Base-by-base conservation (phyloP, 1,140 invertebrate species). In the Aphaenogaster floridana region DNA sequence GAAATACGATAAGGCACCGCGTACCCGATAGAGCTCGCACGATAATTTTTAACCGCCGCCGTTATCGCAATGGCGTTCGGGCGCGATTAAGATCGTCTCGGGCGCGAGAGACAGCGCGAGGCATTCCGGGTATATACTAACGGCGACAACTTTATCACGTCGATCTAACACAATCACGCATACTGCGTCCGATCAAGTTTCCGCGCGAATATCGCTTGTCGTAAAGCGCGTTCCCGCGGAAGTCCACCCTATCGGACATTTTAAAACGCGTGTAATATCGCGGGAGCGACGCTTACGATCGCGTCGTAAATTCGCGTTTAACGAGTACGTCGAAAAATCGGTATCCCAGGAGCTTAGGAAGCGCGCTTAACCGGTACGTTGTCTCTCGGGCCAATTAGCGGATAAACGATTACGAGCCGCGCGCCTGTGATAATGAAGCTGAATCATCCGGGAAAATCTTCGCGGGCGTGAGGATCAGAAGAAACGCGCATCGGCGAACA, bases 401-500 rank as follows among this genome's bases (percentile, higher is more conserved):
- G 57, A 87, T 90, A 83, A 88, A 80, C 81, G 71, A 90, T 81
- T 71, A 54, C 59, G 42, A 17, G 13, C 48, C n/a, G 50, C 50
- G 54, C 59, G 66, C 28, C 36, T 71, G 54, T 17, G 66, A 85
- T 85, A 90, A 90, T 57, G 85, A 85, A 59, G 21, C 50, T 36
- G 52, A 59, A 79, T 57, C 21, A 21, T 61, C 36, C 15, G 50
- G 17, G n/a, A 42, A 74, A 76, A 66, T 13, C n/a, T 63, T n/a
- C 50, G 42, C 50, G 15, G 52, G 11, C 17, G 39, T 34, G 17
- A n/a, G 11, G 64, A 45, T 48, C 28, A 42, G 36, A 86, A 48
- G 50, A 74, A 45, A 42, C 13, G 9, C 17, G 52, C 28, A 45
- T 3, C 61, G 76, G 52, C 77, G 61, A 61, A 83, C 88, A 89